Evolutionary conservation across 30 jellyfish, hydroid and myxozoan species (phyloP), one percentile per base, ranked within the genome.

Genomic region (Hydractinia symbiolongicarpus): DNA sequence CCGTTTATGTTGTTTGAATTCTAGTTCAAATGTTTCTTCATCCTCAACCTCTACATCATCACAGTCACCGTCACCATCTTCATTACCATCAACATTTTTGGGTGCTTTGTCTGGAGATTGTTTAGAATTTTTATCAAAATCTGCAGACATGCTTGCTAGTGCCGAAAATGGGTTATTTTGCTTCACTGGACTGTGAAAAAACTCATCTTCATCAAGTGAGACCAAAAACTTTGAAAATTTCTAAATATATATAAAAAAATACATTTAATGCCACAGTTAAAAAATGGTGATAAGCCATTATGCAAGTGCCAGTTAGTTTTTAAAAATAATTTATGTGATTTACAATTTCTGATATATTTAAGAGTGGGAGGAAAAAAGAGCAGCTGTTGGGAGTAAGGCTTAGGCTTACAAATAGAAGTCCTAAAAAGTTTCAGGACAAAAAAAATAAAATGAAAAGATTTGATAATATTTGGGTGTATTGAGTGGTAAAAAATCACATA

Each of bases 1-100:
- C 50, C 95, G 86, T 72, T 86, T 90, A 86, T 86, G 88, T 74
- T 90, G 95, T 82, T 83, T 78, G 71, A 90, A 90, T 73, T 90
- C 97, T 67, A 82, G 7, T 19, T 85, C 94, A 62, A 90, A 85
- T 44, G 85, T 44, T 19, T 84, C 95, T 30, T 89, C 97, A 8
- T 89, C 89, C 13, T 90, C 97, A 3, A 72, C 66, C 66, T 88
- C 88, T 6, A 76, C 55, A 54, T 76, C 84, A 53, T 50, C 84
- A n/a, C 60, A 76, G 40, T 75, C 84, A 15, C 62, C 62, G 30
- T 71, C 78, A 19, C 73, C 87, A 10, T 49, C 74, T 10, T 57
- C 76, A 5, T 61, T 54, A 10, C 10, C 49, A 17, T 20, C 6
- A 6, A 6, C 52, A 54, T 19, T 7, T 16, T 76, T 76, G 52